Evolutionary conservation across 2,113 vertebrate genomes (phyloP).

Genomic region (Trachemys scripta): DNA sequence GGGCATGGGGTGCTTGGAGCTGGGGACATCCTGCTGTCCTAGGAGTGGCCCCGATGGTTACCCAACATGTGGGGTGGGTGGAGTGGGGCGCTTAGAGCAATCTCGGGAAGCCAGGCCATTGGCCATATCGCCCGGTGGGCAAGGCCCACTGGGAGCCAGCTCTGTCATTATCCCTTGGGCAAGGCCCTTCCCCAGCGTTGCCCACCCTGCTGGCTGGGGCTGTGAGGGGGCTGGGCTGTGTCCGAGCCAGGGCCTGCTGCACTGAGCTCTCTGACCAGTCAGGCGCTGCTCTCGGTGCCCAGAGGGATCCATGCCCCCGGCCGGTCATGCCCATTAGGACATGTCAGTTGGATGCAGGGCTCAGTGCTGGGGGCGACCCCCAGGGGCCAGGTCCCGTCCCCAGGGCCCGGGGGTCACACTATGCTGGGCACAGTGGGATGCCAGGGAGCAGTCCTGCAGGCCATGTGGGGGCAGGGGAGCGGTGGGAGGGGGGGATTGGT

Average conservation of each 20-base stretch:
- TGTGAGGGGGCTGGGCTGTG: no score
- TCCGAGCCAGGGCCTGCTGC: no score
- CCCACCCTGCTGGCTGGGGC: no score
- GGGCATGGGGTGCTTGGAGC: neutral
- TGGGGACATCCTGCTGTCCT: neutral
- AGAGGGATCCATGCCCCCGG: neutral
- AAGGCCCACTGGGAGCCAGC: neutral
- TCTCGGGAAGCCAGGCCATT: neutral
- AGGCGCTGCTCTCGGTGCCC: no score
- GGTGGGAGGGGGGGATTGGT: no score
- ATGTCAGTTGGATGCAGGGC: neutral
- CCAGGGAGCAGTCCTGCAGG: neutral
- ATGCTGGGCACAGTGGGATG: neutral
- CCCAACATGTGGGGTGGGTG: neutral
- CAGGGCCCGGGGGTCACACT: neutral
- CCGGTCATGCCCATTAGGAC: neutral
- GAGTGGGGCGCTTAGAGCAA: neutral
- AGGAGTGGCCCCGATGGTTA: neutral
- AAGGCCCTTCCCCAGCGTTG: no score
- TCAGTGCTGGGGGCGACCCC: neutral
- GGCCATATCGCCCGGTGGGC: neutral
- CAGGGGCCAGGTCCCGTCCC: neutral
- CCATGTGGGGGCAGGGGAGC: neutral
- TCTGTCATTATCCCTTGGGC: neutral
- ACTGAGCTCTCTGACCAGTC: no score